Percentiles rank a stretch among this genome's conserved stretches.
Conservation (phyloP, 2,113 vertebrate genomes). For the Willisornis vidua region DNA sequence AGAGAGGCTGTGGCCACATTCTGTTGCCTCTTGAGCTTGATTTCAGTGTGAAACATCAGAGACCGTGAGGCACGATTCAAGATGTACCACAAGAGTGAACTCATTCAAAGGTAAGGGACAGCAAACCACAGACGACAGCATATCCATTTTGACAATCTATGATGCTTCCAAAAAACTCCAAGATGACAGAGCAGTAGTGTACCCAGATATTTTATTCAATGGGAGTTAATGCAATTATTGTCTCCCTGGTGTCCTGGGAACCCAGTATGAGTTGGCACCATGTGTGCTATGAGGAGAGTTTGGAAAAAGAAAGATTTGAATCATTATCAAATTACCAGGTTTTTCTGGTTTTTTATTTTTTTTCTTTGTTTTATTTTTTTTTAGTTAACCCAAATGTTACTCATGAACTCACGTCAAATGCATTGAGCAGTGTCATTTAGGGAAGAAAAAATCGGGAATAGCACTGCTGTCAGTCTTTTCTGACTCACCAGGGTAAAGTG, state of each 20-base stretch:
- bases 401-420: not conserved
- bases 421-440: not conserved
- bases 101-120: not conserved
- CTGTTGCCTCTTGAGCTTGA: not conserved
- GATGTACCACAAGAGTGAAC: not conserved
- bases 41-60: not conserved
- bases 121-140: accelerated
- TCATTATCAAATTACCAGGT: not conserved
- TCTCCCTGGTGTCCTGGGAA: not conserved
- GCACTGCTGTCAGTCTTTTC: not conserved
- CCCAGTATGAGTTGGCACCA: not conserved
- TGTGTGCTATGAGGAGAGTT: not conserved
- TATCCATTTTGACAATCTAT: not conserved
- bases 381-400: not conserved
- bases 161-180: not conserved
- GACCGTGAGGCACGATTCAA: not conserved
- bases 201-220: not conserved
- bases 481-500: not conserved
- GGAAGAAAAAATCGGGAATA: not conserved
- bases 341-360: too few relatives aligned
- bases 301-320: not conserved
- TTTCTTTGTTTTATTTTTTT: too few relatives aligned
- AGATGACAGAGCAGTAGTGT: not conserved
- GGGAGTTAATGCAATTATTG: not conserved
- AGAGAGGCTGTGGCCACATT: accelerated